These are phyloP conservation scores for Stegodyphus mimosarum DNA, from an alignment of 1,140 invertebrate genomes.

Conservation along the genomic window DNA sequence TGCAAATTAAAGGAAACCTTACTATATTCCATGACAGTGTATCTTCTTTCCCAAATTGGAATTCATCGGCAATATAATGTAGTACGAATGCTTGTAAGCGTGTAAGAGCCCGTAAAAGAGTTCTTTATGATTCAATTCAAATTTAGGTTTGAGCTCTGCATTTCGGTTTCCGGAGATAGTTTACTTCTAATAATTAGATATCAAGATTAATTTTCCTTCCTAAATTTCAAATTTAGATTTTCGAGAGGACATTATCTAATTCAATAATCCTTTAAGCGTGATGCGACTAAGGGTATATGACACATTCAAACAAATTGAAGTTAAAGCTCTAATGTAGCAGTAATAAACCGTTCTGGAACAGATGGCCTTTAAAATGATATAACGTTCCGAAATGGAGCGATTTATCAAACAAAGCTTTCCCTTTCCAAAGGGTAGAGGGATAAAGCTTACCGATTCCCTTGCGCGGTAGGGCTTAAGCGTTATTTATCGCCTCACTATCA, in stretches of 20 bases:
- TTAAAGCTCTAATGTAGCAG: conserved; percentile 37
- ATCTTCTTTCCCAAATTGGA: no score
- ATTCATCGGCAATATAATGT: no score
- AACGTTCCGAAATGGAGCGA: conserved; percentile 16
- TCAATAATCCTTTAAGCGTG: conserved; percentile 44
- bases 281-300: not conserved
- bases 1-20: no score
- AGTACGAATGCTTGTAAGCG: no score
- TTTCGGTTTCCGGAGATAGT: no score
- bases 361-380: conserved; percentile 54
- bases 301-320: conserved; percentile 49
- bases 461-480: conserved; percentile 22
- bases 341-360: conserved; percentile 50
- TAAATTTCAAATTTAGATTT: not conserved
- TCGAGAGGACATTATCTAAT: conserved; percentile 17
- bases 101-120: no score
- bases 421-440: conserved; percentile 18
- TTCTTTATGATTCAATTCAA: no score
- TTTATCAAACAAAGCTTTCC: conserved; percentile 54
- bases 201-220: not conserved
- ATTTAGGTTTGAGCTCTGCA: no score
- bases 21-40: no score
- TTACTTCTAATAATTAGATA: no score
- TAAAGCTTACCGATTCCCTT: conserved; percentile 28
- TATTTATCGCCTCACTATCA: conserved; percentile 52